Conservation (phyloP, 2,888 invertebrate species). For the Hoplodrina ambigua region DNA sequence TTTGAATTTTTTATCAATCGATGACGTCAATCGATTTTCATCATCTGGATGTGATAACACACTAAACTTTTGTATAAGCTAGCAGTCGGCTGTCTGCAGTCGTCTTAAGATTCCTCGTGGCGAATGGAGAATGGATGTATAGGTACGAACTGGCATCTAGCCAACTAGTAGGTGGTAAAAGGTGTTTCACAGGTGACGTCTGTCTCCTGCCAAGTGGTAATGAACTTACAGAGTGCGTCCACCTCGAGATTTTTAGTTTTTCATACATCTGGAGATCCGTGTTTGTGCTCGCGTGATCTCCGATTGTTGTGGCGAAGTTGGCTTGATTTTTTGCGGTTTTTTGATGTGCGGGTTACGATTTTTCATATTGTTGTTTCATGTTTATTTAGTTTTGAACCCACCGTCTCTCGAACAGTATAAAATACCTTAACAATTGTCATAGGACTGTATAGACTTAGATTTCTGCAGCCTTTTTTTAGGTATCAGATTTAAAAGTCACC, state of each 20-base stretch:
- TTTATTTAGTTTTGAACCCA: conserved; percentile 9
- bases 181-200: conserved; percentile 79
- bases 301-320: background rate
- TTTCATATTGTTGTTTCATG: background rate
- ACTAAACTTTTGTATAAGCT: background rate
- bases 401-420: no score
- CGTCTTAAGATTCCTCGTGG: conserved; percentile 59
- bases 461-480: no score
- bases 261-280: conserved; percentile 33
- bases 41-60: background rate
- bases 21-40: background rate
- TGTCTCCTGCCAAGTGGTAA: conserved; percentile 84
- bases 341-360: background rate
- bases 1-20: background rate
- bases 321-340: background rate
- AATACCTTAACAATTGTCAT: no score
- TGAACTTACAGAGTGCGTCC: conserved; percentile 80
- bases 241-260: conserved; percentile 64
- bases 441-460: no score
- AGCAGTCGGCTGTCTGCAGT: conserved; percentile 8
- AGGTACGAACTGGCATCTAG: conserved; percentile 72
- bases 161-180: conserved; percentile 72
- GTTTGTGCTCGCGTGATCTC: background rate
- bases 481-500: no score
- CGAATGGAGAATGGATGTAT: conserved; percentile 67